These are phyloP conservation scores for Cephonodes hylas DNA, from an alignment of 2,888 invertebrate genomes.

Conservation along the genomic window DNA sequence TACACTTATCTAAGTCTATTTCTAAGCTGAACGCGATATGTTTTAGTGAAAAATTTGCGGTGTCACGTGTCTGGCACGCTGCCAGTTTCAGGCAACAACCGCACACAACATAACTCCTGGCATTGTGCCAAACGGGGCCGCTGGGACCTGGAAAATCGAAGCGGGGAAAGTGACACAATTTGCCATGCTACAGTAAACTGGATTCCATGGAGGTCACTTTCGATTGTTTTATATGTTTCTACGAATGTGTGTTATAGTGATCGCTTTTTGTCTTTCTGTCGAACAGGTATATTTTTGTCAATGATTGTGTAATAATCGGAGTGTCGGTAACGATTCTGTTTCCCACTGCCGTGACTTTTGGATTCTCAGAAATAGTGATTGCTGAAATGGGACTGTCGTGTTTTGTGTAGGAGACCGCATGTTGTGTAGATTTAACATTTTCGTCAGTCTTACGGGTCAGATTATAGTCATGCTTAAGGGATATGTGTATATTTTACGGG, in stretches of 20 bases:
- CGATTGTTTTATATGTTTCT: not conserved
- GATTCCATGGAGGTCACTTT: not conserved
- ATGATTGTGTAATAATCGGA: too few relatives aligned
- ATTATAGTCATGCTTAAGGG: too few relatives aligned
- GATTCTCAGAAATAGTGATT: too few relatives aligned
- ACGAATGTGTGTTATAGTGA: not conserved
- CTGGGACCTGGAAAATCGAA: conserved; percentile 39
- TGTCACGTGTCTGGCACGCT: conserved; percentile 26
- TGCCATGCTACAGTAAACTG: not conserved
- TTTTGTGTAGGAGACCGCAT: too few relatives aligned
- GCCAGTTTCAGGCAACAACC: conserved; percentile 41
- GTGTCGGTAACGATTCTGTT: too few relatives aligned
- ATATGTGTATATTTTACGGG: too few relatives aligned
- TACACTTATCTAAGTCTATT: not conserved
- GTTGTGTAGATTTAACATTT: too few relatives aligned
- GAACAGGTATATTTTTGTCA: too few relatives aligned
- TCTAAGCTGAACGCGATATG: conserved; percentile 8
- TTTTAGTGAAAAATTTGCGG: conserved; percentile 11
- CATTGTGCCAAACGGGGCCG: conserved; percentile 34
- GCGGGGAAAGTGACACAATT: not conserved
- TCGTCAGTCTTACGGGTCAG: too few relatives aligned
- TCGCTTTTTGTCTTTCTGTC: not conserved
- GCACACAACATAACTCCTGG: conserved; percentile 43
- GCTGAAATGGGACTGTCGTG: too few relatives aligned
- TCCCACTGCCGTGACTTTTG: too few relatives aligned